Base-by-base conservation (phyloP, 1,140 invertebrate species). In the Triops cancriformis region DNA sequence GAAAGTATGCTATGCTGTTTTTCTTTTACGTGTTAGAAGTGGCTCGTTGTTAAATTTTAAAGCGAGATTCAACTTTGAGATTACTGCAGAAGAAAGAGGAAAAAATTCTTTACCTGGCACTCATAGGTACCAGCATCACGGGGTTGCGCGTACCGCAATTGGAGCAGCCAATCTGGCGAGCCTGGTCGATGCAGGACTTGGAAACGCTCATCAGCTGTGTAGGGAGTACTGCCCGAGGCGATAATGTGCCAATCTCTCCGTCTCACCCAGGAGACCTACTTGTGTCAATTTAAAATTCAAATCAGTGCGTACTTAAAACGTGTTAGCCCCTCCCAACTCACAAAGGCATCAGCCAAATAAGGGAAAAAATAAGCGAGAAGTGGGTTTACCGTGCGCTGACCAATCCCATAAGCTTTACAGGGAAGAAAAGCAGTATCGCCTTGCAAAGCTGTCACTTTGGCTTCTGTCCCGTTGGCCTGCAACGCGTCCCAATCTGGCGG, bases 351-450 rank as follows among this genome's bases (percentile, higher is more conserved):
- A 37, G 31, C n/a, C n/a, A n/a, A n/a, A 37, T 4, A 37, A 37
- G 2, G 7, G 31, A 37, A 37, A 7, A 7, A 37, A 37, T 37
- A 4, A n/a, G n/a, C n/a, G n/a, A 37, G 31, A 76, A 14, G 9
- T 6, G 3, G 84, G 80, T 86, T 86, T 82, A 90, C 88, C 81
- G 89, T 89, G 83, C 89, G 84, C 82, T 90, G 89, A 5, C 88
- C 88, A 73, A 90, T 85, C 84, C 89, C 90, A 77, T 90, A 87
- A 78, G 91, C 90, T 83, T 89, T 87, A 84, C 93, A 95, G 84
- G 93, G 91, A n/a, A 94, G 87, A 83, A 93, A 94, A 31, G 92
- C 93, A 0, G 91, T 93, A 73, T 91, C 92, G 26, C 93, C 93
- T 27, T 94, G 85, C 81, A 94, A 92, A 10, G 93, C 92, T 4